Percentiles rank a stretch among this genome's conserved stretches.
Evolutionary conservation across 2,888 invertebrate genomes (phyloP).

Genomic region (Nephrotoma appendiculata): DNA sequence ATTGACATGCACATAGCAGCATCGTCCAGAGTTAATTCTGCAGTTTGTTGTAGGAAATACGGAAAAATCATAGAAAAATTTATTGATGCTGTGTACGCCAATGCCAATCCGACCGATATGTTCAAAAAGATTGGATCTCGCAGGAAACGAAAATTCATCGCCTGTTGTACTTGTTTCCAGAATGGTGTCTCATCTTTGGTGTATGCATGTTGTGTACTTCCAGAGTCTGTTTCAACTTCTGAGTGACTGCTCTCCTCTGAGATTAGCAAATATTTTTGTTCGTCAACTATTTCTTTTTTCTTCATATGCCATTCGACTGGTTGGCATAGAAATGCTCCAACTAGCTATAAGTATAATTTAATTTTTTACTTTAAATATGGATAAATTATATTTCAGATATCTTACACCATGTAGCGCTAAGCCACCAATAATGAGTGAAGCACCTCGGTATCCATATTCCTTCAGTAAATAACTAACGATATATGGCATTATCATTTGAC

Average conservation of each 20-base stretch:
- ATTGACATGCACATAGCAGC: slow-evolving; percentile 57
- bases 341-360: slow-evolving; percentile 30
- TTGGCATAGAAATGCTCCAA: slow-evolving; percentile 41
- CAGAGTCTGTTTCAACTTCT: background rate
- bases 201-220: background rate
- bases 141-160: slow-evolving; percentile 49
- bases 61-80: slow-evolving; percentile 58
- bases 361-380: background rate
- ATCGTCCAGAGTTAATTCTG: slow-evolving; percentile 33
- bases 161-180: slow-evolving; percentile 22
- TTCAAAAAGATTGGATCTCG: slow-evolving; percentile 48
- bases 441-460: slow-evolving; percentile 46
- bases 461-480: slow-evolving; percentile 48
- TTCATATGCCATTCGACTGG: slow-evolving; percentile 44
- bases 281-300: slow-evolving; percentile 13
- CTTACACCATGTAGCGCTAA: slow-evolving; percentile 50
- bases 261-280: background rate
- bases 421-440: slow-evolving; percentile 46
- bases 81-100: slow-evolving; percentile 51
- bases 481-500: slow-evolving; percentile 61
- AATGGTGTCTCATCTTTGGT: slow-evolving; percentile 1
- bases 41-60: slow-evolving; percentile 42
- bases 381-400: background rate
- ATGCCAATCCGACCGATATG: slow-evolving; percentile 48
- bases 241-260: background rate